A percentile compares a stretch with the other conserved stretches of the same genome.
These are phyloP conservation scores for Pycnomerus fuliginosus DNA, from an alignment of 2,888 invertebrate species.

Conservation along the genomic window DNA sequence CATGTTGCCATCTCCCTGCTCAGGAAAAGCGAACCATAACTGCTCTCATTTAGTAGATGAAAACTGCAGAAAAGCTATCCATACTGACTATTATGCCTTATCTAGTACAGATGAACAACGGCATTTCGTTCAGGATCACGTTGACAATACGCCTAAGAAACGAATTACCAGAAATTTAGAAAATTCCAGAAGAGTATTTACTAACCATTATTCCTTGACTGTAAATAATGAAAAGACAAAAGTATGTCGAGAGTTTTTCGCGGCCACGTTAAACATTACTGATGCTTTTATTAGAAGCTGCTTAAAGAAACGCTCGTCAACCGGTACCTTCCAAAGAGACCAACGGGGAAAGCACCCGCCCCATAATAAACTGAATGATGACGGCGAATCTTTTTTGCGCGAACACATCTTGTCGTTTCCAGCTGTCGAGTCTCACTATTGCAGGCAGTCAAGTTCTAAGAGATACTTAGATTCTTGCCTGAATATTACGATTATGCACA, in stretches of 20 bases:
- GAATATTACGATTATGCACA: conserved; percentile 30
- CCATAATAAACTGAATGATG: background rate
- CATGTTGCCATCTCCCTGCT: background rate
- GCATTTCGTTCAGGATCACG: background rate
- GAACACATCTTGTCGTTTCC: background rate
- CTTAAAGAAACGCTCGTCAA: background rate
- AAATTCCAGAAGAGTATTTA: background rate
- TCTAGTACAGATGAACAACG: background rate
- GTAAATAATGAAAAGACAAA: background rate
- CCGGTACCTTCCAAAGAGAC: background rate
- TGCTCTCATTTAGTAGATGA: background rate
- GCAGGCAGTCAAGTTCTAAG: background rate
- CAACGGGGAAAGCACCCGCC: background rate
- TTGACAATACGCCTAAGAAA: background rate
- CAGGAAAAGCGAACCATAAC: background rate
- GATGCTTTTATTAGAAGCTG: background rate
- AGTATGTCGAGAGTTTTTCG: background rate
- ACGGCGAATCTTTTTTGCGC: background rate
- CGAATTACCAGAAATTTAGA: background rate
- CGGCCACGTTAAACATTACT: background rate
- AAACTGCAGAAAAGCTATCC: background rate
- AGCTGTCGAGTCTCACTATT: background rate
- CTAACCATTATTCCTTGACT: background rate
- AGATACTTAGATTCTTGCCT: conserved; percentile 6
- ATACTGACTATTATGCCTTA: background rate